Percentiles rank a stretch among this genome's conserved stretches.
These are phyloP conservation scores for Atethmia centrago DNA, from an alignment of 2,888 invertebrate genomes.

Conservation along the genomic window DNA sequence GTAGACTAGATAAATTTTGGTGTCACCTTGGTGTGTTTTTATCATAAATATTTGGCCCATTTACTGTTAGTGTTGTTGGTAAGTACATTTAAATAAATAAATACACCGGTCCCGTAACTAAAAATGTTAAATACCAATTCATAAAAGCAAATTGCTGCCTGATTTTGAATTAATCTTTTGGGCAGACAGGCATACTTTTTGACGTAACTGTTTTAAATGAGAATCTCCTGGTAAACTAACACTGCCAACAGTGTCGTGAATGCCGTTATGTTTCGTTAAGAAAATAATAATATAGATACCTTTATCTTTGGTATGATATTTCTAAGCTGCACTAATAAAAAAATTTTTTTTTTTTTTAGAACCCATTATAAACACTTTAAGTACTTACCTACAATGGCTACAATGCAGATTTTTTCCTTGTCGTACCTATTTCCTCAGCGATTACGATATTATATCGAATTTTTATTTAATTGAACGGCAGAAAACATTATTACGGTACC, in stretches of 20 bases:
- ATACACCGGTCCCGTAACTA: not conserved
- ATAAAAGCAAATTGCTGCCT: not conserved
- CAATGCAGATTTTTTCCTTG: not conserved
- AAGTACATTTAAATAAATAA: slow-evolving; percentile 35
- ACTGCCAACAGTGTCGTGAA: slow-evolving; percentile 28
- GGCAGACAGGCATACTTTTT: not conserved
- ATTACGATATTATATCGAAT: slow-evolving; percentile 6
- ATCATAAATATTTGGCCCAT: not conserved
- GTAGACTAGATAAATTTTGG: slow-evolving; percentile 13
- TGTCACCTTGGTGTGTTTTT: slow-evolving; percentile 15
- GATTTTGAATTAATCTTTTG: not conserved
- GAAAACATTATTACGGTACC: not conserved
- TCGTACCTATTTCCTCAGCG: slow-evolving; percentile 8
- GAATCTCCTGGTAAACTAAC: slow-evolving; percentile 34
- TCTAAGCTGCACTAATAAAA: not conserved
- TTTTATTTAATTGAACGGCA: not conserved
- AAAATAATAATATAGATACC: not conserved
- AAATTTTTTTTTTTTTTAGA: not conserved
- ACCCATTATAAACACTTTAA: no score
- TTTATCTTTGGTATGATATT: slow-evolving; percentile 7
- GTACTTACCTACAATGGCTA: no score
- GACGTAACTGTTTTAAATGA: slow-evolving; percentile 30
- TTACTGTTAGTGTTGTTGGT: slow-evolving; percentile 29
- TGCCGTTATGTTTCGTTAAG: slow-evolving; percentile 37
- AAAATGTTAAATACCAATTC: not conserved